Conservation (phyloP, 1,140 invertebrate genomes). For the Drosophila pandora region DNA sequence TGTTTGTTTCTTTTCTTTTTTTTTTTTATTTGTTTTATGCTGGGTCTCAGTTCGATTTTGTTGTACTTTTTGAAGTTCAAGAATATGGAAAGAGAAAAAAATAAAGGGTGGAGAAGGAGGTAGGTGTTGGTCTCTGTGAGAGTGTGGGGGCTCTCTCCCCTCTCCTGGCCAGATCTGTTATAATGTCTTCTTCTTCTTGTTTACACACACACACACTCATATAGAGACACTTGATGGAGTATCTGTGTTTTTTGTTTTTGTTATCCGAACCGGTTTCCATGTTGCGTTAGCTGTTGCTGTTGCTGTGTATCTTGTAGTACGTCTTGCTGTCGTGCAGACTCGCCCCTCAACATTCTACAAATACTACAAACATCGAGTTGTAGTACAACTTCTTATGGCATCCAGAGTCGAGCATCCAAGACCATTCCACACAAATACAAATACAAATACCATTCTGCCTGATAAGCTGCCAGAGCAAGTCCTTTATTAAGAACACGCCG, state of each 20-base stretch:
- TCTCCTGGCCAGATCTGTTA: slow-evolving; percentile 31
- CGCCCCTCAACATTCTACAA: slow-evolving; percentile 67
- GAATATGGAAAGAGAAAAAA: slow-evolving; percentile 63
- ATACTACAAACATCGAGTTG: slow-evolving; percentile 74
- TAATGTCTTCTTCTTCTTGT: slow-evolving; percentile 57
- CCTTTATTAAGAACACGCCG: neutral
- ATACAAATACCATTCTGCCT: slow-evolving; percentile 20
- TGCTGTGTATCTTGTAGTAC: slow-evolving; percentile 42
- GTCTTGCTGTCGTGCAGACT: slow-evolving; percentile 33
- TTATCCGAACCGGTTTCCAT: slow-evolving; percentile 65
- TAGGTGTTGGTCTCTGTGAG: neutral
- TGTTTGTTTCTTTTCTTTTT: slow-evolving; percentile 47
- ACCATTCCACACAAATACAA: no score
- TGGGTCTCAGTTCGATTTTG: slow-evolving; percentile 70
- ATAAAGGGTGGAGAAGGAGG: neutral
- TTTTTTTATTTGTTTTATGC: slow-evolving; percentile 66
- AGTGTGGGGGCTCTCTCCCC: no score
- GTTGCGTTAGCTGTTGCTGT: slow-evolving; percentile 71
- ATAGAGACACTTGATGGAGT: no score
- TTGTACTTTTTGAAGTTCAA: slow-evolving; percentile 73
- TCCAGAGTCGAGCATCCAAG: slow-evolving; percentile 14
- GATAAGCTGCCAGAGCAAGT: neutral
- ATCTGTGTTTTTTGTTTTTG: slow-evolving; percentile 43
- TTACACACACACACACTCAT: slow-evolving; percentile 30
- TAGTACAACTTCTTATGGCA: slow-evolving; percentile 75